A percentile compares a stretch with the other conserved stretches of the same genome.
Conservation (phyloP, 2,888 invertebrate species). For the Lordiphosa andalusiaca region DNA sequence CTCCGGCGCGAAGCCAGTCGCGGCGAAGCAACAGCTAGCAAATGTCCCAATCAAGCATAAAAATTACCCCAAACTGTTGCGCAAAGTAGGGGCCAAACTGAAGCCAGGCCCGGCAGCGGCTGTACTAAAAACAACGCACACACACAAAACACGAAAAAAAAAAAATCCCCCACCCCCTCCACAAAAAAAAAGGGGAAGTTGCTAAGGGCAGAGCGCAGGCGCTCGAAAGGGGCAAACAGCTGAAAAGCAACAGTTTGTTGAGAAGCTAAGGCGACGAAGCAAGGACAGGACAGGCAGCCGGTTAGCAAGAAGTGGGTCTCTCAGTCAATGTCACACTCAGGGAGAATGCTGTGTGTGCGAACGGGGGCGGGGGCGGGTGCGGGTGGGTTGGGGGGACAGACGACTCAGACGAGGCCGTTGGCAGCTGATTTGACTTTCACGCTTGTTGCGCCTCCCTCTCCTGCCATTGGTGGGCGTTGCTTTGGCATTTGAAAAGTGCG, state of each 20-base stretch:
- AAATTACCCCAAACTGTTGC: conserved; percentile 71
- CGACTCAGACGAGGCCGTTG: conserved; percentile 12
- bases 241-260: conserved; percentile 74
- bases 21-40: conserved; percentile 67
- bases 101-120: conserved; percentile 32
- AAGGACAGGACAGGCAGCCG: conserved; percentile 45
- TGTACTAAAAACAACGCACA: conserved; percentile 46
- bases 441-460: conserved; percentile 29
- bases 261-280: conserved; percentile 16
- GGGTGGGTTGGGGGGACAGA: no score
- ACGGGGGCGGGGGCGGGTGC: no score
- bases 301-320: conserved; percentile 63
- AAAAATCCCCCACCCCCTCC: no score
- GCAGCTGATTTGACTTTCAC: conserved; percentile 41
- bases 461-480: not conserved
- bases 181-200: not conserved
- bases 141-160: no score
- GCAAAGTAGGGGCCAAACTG: conserved; percentile 43
- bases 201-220: conserved; percentile 38
- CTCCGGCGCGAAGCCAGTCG: conserved; percentile 20
- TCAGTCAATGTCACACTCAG: conserved; percentile 67
- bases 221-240: conserved; percentile 48
- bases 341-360: not conserved
- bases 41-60: conserved; percentile 60
- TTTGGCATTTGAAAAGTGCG: conserved; percentile 32